phyloP scores from a whole-genome alignment of 2,113 vertebrate species.

The Lipophrys pholis region DNA sequence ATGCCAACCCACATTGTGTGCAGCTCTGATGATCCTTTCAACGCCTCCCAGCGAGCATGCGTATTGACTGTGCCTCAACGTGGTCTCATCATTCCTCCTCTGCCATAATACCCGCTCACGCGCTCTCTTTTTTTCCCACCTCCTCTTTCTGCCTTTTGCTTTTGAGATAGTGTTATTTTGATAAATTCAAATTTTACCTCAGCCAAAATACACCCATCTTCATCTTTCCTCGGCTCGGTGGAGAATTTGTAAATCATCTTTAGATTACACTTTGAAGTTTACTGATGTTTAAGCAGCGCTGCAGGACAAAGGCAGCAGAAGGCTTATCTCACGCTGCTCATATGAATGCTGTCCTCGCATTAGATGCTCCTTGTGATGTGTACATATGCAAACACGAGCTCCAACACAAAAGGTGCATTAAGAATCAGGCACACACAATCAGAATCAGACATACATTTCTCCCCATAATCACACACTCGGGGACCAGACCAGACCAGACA shows the following conservation, averaged over 20 bases:
- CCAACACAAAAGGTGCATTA: not conserved
- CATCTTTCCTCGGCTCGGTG: not conserved
- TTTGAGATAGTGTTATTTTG: not conserved
- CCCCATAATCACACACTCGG: not conserved
- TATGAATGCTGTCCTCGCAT: not conserved
- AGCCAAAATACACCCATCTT: not conserved
- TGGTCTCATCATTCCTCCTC: constrained; percentile 22
- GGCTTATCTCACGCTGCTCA: not conserved
- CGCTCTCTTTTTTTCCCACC: not conserved
- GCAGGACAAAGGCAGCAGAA: constrained; percentile 1
- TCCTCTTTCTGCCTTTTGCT: constrained; percentile 2
- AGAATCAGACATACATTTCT: not conserved
- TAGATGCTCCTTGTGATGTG: not conserved
- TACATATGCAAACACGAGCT: not conserved
- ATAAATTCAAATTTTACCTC: not conserved
- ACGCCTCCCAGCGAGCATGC: constrained; percentile 55
- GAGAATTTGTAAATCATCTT: constrained; percentile 9
- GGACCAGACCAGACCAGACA: not conserved
- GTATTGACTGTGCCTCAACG: constrained; percentile 34
- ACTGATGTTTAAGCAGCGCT: not conserved
- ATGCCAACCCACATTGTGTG: constrained; percentile 47
- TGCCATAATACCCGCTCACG: not conserved
- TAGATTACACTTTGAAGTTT: constrained; percentile 7
- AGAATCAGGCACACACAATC: no score
- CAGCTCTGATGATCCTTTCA: constrained; percentile 44